Base-by-base conservation (phyloP, 2,888 invertebrate genomes). In the Orgyia antiqua region DNA sequence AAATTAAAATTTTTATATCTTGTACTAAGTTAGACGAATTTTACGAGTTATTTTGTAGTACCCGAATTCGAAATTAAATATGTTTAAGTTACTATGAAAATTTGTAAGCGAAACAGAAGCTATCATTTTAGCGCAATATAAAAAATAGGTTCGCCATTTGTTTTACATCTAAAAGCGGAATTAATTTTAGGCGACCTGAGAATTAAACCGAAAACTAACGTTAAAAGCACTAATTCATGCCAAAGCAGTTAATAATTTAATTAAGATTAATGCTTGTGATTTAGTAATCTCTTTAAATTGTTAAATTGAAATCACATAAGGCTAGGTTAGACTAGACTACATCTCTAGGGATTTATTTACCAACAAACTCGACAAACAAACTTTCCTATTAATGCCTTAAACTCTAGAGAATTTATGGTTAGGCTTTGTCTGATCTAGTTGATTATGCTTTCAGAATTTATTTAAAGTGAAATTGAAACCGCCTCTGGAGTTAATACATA, bases 351-450 rank as follows among this genome's bases (percentile, higher is more conserved):
- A 4, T 28, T n/a, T 31, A 31, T 31, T 25, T 21, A 19, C 17
- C 9, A 31, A 25, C 31, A 21, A 31, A 29, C 28, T 36, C 28
- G 21, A 12, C 31, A 35, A 27, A 35, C 27, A 31, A 35, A 35
- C 31, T 31, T 31, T 27, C 2, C 19, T 27, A 31, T 37, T 33
- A 37, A 37, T 37, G 13, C 20, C 24, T 19, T 19, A 32, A 27
- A 21, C 37, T 26, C 33, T 10, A 24, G 24, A 7, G 37, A n/a
- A n/a, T 20, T 10, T 10, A 11, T 10, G 27, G 24, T 27, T 10
- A 21, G 13, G 10, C 19, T 10, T 4, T 21, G 27, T 13, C 15
- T 24, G n/a, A 19, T 13, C 9, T 8, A n/a, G 9, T 11, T 2
- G 8, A 7, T 21, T 10, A 13, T 17, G n/a, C 20, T n/a, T n/a